phyloP scores from a whole-genome alignment of 2,888 invertebrate genomes.

The Carcina quercana region DNA sequence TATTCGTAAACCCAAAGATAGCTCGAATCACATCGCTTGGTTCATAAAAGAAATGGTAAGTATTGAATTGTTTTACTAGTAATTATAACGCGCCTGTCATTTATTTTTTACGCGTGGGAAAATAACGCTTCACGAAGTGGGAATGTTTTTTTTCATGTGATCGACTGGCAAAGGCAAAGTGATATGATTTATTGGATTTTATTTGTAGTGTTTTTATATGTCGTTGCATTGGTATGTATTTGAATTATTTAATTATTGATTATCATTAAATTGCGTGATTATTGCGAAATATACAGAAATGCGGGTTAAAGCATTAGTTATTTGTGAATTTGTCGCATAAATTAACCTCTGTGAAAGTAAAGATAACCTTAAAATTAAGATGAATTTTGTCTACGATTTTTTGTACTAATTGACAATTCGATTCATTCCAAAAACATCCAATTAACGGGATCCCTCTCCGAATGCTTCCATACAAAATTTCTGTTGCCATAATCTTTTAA shows the following conservation, averaged over 20 bases:
- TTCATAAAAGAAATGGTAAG: constrained; percentile 59
- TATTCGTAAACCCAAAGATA: constrained; percentile 28
- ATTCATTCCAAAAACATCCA: no score
- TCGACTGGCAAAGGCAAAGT: not conserved
- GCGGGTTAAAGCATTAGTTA: no score
- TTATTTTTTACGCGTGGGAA: constrained; percentile 1
- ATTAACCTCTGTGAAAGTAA: no score
- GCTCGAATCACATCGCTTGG: constrained; percentile 32
- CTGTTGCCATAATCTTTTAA: no score
- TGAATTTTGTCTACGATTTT: no score
- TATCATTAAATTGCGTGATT: no score
- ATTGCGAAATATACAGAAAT: no score
- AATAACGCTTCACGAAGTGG: not conserved
- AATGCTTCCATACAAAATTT: no score
- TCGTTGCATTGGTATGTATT: constrained; percentile 8
- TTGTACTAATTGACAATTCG: no score
- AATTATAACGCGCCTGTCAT: constrained; percentile 21
- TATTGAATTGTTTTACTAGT: constrained; percentile 31
- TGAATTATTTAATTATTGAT: not conserved
- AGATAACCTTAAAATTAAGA: no score
- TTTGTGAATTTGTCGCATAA: no score
- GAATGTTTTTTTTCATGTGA: not conserved
- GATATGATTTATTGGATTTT: constrained; percentile 3
- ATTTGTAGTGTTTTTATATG: constrained; percentile 9
- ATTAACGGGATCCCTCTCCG: no score